A percentile compares a stretch with the other conserved stretches of the same genome.
Conservation (phyloP, 2,888 invertebrate species). For the Crocallis elinguaria region DNA sequence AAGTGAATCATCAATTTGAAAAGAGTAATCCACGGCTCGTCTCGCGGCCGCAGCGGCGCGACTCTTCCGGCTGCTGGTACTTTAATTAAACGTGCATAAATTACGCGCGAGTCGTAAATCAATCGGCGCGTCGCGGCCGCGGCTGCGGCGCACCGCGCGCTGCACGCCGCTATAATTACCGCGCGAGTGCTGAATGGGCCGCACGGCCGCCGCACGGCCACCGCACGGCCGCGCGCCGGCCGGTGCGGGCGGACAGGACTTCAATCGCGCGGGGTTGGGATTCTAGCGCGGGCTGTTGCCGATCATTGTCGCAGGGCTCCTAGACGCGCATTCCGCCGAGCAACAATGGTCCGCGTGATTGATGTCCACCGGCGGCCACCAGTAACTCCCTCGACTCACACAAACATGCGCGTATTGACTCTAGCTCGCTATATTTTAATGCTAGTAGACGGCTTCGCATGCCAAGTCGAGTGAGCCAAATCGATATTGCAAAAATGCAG, state of each 20-base stretch:
- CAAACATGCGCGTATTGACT: too few relatives aligned
- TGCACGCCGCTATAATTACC: slow-evolving; percentile 46
- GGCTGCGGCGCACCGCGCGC: slow-evolving; percentile 36
- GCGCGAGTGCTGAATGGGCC: slow-evolving; percentile 57
- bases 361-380: background rate
- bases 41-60: slow-evolving; percentile 23
- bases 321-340: slow-evolving; percentile 5
- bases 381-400: too few relatives aligned
- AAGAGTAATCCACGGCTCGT: slow-evolving; percentile 30
- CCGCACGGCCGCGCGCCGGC: background rate
- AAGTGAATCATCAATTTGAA: slow-evolving; percentile 43
- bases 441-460: too few relatives aligned
- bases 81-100: slow-evolving; percentile 80
- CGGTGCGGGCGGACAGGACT: slow-evolving; percentile 34
- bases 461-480: too few relatives aligned
- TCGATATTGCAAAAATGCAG: too few relatives aligned
- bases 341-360: background rate
- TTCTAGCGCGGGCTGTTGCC: slow-evolving; percentile 50
- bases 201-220: background rate
- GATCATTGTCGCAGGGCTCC: slow-evolving; percentile 5
- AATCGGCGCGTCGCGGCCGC: slow-evolving; percentile 55
- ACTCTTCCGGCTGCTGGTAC: slow-evolving; percentile 74
- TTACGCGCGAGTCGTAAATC: slow-evolving; percentile 68
- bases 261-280: slow-evolving; percentile 56
- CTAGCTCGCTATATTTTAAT: too few relatives aligned